These are phyloP conservation scores for Scaptomyza parva DNA, from an alignment of 2,888 invertebrate genomes.

Conservation along the genomic window DNA sequence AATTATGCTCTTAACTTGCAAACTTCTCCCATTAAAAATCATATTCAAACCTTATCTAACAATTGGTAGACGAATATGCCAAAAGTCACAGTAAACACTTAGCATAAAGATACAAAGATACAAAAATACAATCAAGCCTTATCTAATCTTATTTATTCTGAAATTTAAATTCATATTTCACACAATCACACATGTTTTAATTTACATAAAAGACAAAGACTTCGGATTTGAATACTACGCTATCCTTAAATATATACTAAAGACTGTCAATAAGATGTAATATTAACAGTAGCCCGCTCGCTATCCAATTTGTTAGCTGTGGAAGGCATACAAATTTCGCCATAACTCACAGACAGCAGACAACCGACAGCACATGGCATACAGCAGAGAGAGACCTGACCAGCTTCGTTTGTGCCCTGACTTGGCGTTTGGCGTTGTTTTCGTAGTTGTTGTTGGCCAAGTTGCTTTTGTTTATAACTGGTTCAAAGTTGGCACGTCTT, in stretches of 20 bases:
- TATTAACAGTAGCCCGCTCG: slow-evolving; percentile 46
- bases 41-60: neutral
- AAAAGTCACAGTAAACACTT: neutral
- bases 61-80: neutral
- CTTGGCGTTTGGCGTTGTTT: slow-evolving; percentile 33
- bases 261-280: slow-evolving; percentile 23
- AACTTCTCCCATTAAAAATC: too few relatives aligned
- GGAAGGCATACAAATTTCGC: slow-evolving; percentile 72
- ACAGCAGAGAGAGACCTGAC: slow-evolving; percentile 25
- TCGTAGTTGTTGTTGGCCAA: slow-evolving; percentile 35
- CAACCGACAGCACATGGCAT: too few relatives aligned
- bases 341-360: slow-evolving; percentile 51
- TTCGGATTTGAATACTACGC: slow-evolving; percentile 10
- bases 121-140: neutral
- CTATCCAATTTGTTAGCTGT: slow-evolving; percentile 48
- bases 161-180: slow-evolving; percentile 1
- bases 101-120: neutral
- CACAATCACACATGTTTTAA: slow-evolving; percentile 3
- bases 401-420: slow-evolving; percentile 23
- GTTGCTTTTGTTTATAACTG: slow-evolving; percentile 71
- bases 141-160: neutral
- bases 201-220: slow-evolving; percentile 22
- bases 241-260: neutral
- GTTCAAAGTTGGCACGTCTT: slow-evolving; percentile 77
- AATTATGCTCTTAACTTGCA: too few relatives aligned